Evolutionary conservation across 2,113 vertebrate genomes (phyloP), one percentile per base, ranked within the genome.

Genomic region (Rhadina sibilatrix): DNA sequence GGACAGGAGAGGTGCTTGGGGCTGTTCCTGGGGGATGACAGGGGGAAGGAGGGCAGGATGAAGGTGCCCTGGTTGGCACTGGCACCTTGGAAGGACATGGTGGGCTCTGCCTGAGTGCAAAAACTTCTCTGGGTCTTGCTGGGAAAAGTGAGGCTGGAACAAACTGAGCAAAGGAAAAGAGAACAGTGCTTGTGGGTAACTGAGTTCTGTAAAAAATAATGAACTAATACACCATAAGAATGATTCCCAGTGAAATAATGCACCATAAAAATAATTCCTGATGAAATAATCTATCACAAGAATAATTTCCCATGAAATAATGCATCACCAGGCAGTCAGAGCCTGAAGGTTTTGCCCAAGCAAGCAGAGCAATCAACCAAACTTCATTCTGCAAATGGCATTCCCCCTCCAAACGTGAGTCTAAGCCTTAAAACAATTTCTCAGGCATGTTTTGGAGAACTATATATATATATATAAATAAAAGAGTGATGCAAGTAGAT

Each of bases 41-140:
- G 96, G 6, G 99, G 98, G 94, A 97, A 98, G 44, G 98, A 98
- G 16, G 99, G 99, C 95, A 99, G 98, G 44, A 98, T 95, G 94
- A 98, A 98, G 75, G 96, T 50, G 79, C 98, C 98, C n/a, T 98
- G 97, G 85, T 95, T 96, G 37, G 89, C 37, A 33, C 24, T 79
- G 35, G 96, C n/a, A 64, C 89, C 82, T 64, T 92, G 94, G 28
- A 94, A 96, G 93, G 98, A 97, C 63, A 97, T 77, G 2, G 92
- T 95, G 40, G 96, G 96, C 89, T 99, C 99, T 70, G 97, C 92
- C 87, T 98, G 98, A 89, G 93, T 96, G 38, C 96, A 97, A 83
- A 98, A 97, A 21, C 96, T 83, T 76, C 95, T 96, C 69, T 96
- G 98, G 19, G 91, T 83, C 96, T 98, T 99, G 97, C 95, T 95